Evolutionary conservation across 2,888 invertebrate species (phyloP).

Genomic region (Linnaemya tessellans): DNA sequence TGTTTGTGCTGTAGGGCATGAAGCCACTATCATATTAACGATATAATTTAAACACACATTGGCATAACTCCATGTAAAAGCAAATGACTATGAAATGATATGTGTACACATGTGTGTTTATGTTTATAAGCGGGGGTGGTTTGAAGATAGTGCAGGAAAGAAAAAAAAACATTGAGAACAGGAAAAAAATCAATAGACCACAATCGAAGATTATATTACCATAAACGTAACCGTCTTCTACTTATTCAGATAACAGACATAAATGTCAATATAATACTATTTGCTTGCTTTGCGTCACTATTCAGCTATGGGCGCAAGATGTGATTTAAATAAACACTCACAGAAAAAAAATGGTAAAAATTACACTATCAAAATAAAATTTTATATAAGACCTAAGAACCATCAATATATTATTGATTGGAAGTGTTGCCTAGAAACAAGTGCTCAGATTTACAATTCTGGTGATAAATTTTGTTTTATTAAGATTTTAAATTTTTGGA

Average conservation of each 20-base stretch:
- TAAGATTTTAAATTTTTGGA: too few relatives aligned
- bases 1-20: conserved; percentile 7
- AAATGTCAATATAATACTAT: conserved; percentile 64
- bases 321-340: conserved; percentile 34
- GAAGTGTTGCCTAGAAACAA: too few relatives aligned
- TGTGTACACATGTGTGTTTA: neutral
- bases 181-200: conserved; percentile 59
- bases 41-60: conserved; percentile 48
- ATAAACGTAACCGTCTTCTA: conserved; percentile 61
- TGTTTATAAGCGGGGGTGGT: conserved; percentile 17
- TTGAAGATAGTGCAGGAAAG: neutral
- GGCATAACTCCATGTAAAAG: conserved; percentile 36
- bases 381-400: neutral
- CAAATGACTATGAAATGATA: conserved; percentile 17
- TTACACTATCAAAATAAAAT: neutral
- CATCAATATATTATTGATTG: too few relatives aligned
- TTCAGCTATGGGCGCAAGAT: conserved; percentile 7
- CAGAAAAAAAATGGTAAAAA: neutral
- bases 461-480: too few relatives aligned
- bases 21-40: neutral
- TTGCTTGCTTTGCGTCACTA: conserved; percentile 37
- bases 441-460: too few relatives aligned
- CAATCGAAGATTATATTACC: conserved; percentile 69
- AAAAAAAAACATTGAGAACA: conserved; percentile 15
- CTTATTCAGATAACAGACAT: conserved; percentile 59